Conservation (phyloP, 37 sponge, comb jelly and placozoan genomes). For the Halisarca cf. caerulea region DNA sequence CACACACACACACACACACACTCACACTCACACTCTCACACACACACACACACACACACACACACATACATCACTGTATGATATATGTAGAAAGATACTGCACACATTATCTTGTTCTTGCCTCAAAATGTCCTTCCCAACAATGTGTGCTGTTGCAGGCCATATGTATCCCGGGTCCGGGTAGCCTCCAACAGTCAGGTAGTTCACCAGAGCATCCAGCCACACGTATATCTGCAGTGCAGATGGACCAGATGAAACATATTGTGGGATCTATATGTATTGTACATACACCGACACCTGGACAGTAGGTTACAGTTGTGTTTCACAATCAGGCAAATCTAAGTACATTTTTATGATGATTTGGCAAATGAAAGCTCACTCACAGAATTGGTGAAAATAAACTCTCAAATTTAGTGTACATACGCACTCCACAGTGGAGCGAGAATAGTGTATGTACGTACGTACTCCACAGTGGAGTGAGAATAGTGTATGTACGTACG, state of each 20-base stretch:
- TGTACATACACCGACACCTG: neutral
- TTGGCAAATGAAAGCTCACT: too few species aligned
- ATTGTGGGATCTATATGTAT: neutral
- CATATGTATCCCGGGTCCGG: slow-evolving; percentile 51
- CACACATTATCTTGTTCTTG: neutral
- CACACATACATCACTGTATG: too few species aligned
- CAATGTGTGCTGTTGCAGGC: slow-evolving; percentile 80
- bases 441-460: too few species aligned
- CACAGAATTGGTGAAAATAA: too few species aligned
- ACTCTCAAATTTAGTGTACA: too few species aligned
- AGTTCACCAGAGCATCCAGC: slow-evolving; percentile 91
- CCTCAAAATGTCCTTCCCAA: slow-evolving; percentile 66
- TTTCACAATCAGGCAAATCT: neutral
- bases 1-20: slow-evolving; percentile 25
- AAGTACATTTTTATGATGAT: neutral
- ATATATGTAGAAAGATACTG: too few species aligned
- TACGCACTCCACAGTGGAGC: too few species aligned
- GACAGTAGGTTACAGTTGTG: neutral
- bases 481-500: too few species aligned
- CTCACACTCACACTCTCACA: slow-evolving; percentile 11
- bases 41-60: slow-evolving; percentile 29
- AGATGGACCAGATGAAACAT: neutral
- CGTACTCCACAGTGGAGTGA: too few species aligned
- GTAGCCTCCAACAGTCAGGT: slow-evolving; percentile 83
- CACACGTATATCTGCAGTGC: slow-evolving; percentile 79